Evolutionary conservation across 2,888 invertebrate genomes (phyloP).

Genomic region (Dicycla oo): DNA sequence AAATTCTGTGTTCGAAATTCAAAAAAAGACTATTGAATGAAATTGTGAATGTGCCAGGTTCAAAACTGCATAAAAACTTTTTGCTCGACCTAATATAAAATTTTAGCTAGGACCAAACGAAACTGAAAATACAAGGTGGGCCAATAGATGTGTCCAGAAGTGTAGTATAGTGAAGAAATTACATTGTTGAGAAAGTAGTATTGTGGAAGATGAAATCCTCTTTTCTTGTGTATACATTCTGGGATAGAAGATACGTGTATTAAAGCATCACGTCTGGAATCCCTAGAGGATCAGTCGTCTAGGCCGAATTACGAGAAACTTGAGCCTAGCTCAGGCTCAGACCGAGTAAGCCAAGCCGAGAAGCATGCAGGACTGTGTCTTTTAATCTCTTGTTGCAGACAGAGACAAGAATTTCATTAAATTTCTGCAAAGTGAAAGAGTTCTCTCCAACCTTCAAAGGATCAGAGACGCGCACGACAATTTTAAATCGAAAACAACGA

Average conservation of each 20-base stretch:
- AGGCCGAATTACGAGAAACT: background rate
- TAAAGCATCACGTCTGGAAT: background rate
- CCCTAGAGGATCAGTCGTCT: constrained; percentile 2
- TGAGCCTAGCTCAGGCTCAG: background rate
- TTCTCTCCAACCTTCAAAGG: background rate
- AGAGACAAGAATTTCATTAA: background rate
- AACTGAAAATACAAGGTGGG: too few relatives aligned
- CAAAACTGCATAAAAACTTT: too few relatives aligned
- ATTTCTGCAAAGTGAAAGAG: background rate
- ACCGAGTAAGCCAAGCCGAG: background rate
- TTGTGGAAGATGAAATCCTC: constrained; percentile 21
- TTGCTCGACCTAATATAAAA: too few relatives aligned
- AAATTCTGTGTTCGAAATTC: too few relatives aligned
- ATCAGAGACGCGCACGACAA: background rate
- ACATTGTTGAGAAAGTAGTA: constrained; percentile 23
- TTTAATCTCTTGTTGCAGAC: background rate
- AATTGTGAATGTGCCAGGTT: too few relatives aligned
- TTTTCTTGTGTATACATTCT: constrained; percentile 22
- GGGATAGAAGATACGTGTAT: constrained; percentile 15
- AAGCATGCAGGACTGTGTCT: background rate
- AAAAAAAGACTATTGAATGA: too few relatives aligned
- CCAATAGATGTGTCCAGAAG: too few relatives aligned
- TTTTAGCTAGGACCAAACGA: too few relatives aligned
- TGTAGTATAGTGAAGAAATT: constrained; percentile 9
- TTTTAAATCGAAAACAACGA: constrained; percentile 39